These are phyloP conservation scores for Catostylus mosaicus DNA, from an alignment of 30 jellyfish, hydroid and myxozoan species.

Conservation along the genomic window DNA sequence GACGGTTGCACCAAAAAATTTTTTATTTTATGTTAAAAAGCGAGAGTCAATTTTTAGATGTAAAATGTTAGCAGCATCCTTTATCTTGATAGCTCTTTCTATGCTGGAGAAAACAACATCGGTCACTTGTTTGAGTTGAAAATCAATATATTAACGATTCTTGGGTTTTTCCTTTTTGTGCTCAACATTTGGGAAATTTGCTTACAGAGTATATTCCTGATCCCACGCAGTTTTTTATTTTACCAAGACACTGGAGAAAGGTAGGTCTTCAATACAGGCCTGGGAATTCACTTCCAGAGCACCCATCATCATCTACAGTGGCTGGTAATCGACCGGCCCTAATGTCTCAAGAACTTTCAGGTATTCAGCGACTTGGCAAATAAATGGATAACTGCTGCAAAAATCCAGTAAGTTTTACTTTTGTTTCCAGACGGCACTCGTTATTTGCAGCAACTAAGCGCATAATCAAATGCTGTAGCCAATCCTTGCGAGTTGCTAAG, in stretches of 20 bases:
- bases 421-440: constrained; percentile 36
- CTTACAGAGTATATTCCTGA: constrained; percentile 9
- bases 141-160: constrained; percentile 49
- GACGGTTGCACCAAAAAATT: constrained; percentile 35
- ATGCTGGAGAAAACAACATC: constrained; percentile 24
- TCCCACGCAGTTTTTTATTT: constrained; percentile 16
- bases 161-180: constrained; percentile 30
- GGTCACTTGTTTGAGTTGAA: constrained; percentile 21
- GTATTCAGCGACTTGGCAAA: constrained; percentile 42
- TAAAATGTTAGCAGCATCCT: constrained; percentile 25
- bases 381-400: constrained; percentile 13
- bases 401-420: constrained; percentile 46
- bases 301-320: constrained; percentile 49
- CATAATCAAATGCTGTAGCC: constrained; percentile 40
- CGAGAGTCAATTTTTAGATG: constrained; percentile 23
- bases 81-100: constrained; percentile 27
- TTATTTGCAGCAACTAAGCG: constrained; percentile 12
- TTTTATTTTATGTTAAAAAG: constrained; percentile 31
- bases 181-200: constrained; percentile 41
- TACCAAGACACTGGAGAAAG: constrained; percentile 29
- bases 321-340: constrained; percentile 40
- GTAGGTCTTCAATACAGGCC: constrained; percentile 39
- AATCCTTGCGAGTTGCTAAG: constrained; percentile 68
- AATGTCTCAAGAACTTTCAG: constrained; percentile 41
- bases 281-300: constrained; percentile 36